These are phyloP conservation scores for Chondrilla cf. caribensis DNA, from an alignment of 37 sponge, comb jelly and placozoan species.

Conservation along the genomic window DNA sequence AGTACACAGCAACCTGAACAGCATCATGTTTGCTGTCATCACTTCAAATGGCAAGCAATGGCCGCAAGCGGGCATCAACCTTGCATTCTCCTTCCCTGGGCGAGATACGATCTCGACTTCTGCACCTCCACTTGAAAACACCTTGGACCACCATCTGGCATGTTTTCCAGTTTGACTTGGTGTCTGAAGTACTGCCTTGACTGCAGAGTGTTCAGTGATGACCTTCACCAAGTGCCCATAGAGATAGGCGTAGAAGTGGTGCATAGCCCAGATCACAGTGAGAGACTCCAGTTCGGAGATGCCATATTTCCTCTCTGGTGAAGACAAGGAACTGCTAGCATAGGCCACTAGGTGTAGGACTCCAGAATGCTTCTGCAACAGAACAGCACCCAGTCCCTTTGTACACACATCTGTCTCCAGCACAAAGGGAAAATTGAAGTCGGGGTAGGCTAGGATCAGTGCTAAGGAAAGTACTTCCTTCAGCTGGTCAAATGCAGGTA, in stretches of 20 bases:
- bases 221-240: conserved; percentile 31
- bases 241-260: conserved; percentile 26
- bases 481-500: conserved; percentile 18
- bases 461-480: conserved; percentile 22
- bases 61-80: conserved; percentile 32
- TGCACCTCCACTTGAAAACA: conserved; percentile 18
- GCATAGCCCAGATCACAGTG: conserved; percentile 40
- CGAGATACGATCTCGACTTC: conserved; percentile 18
- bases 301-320: conserved; percentile 36
- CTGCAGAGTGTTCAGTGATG: conserved; percentile 36
- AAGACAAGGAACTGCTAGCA: conserved; percentile 30
- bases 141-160: conserved; percentile 40
- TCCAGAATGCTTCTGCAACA: conserved; percentile 23
- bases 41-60: not conserved
- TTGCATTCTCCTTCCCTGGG: conserved; percentile 29
- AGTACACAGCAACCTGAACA: conserved; percentile 21
- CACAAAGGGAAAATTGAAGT: conserved; percentile 7
- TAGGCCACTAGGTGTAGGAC: conserved; percentile 28
- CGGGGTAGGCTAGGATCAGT: conserved; percentile 29
- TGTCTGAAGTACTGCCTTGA: conserved; percentile 28
- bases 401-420: conserved; percentile 40
- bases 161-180: conserved; percentile 37
- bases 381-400: conserved; percentile 32
- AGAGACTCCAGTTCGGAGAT: conserved; percentile 44
- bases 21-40: conserved; percentile 26